Evolutionary conservation across 2,113 vertebrate species (phyloP).

Genomic region (Oplegnathus fasciatus): DNA sequence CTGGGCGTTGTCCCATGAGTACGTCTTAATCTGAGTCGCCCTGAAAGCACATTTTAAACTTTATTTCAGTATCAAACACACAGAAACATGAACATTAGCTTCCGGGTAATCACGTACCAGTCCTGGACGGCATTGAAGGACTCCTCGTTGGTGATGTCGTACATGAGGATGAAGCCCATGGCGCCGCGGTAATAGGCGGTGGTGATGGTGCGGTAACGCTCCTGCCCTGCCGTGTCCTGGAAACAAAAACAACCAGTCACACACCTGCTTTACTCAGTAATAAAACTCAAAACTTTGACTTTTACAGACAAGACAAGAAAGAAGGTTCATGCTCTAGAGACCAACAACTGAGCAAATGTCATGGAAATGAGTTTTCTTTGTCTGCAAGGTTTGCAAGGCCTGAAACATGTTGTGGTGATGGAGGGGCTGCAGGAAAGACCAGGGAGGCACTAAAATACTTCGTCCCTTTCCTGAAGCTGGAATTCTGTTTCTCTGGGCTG

Average conservation of each 20-base stretch:
- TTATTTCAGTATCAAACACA: not conserved
- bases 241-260: constrained; percentile 1
- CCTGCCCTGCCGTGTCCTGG: constrained; percentile 98
- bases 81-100: not conserved
- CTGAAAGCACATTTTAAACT: constrained; percentile 72
- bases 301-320: too few species aligned
- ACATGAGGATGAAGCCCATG: constrained; percentile 99
- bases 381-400: not conserved
- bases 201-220: constrained; percentile 97
- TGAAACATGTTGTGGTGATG: not conserved
- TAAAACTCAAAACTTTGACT: too few species aligned
- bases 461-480: not conserved
- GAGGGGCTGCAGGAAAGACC: too few species aligned
- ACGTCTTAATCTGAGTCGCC: constrained; percentile 99
- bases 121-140: constrained; percentile 98
- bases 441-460: not conserved
- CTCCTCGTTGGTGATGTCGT: constrained; percentile 97
- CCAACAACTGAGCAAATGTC: too few species aligned
- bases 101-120: constrained; percentile 86
- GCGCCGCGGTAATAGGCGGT: constrained; percentile 98
- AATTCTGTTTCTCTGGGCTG: not conserved
- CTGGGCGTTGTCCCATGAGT: constrained; percentile 99
- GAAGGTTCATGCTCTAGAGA: too few species aligned
- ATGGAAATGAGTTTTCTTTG: not conserved
- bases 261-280: not conserved